A percentile compares a stretch with the other conserved stretches of the same genome.
These are phyloP conservation scores for Falco concolor DNA, from an alignment of 2,797 vertebrate species.

Conservation along the genomic window DNA sequence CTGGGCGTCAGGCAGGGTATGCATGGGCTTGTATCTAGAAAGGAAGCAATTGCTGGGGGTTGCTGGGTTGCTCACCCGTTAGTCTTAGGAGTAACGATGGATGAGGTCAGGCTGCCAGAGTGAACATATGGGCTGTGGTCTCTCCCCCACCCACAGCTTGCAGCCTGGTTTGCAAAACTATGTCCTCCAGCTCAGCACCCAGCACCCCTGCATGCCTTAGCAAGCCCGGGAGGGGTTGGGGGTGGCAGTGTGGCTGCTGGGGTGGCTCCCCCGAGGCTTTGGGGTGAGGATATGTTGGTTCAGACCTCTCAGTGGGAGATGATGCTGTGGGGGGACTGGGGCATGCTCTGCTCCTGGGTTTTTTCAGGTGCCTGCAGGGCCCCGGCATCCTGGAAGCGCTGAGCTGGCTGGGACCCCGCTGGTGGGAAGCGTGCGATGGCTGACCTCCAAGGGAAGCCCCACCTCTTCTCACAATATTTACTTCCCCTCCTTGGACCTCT, in stretches of 20 bases:
- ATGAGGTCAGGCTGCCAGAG: not conserved
- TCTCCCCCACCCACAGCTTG: not conserved
- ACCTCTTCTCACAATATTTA: constrained; percentile 58
- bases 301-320: not conserved
- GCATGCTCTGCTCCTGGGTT: not conserved
- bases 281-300: not conserved
- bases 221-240: not conserved
- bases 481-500: constrained; percentile 32
- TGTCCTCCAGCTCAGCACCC: not conserved
- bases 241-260: not conserved
- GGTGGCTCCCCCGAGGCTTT: not conserved
- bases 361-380: not conserved
- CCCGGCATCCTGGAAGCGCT: not conserved
- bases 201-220: not conserved
- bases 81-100: not conserved
- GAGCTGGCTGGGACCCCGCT: not conserved
- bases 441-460: constrained; percentile 24
- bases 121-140: fast-evolving
- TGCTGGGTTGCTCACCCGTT: not conserved
- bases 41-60: not conserved
- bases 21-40: not conserved
- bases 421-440: not conserved
- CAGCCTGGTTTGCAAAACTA: fast-evolving
- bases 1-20: not conserved
- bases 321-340: not conserved